A percentile compares a stretch with the other conserved stretches of the same genome.
Evolutionary conservation across 1,140 invertebrate genomes (phyloP).

Genomic region (Acromyrmex echinatior): DNA sequence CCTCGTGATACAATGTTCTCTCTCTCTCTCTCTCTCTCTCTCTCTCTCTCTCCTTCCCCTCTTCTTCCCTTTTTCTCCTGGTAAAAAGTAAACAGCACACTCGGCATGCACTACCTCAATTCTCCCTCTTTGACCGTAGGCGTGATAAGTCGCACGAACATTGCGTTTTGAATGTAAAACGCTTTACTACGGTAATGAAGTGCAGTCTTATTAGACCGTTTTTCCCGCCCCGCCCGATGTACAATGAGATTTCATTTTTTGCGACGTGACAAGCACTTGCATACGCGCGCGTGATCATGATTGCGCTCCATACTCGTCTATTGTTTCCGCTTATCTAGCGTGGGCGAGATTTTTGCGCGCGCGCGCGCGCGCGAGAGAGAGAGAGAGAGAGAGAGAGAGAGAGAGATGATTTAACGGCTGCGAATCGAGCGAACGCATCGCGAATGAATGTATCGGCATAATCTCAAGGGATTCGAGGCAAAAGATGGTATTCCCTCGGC

Average conservation of each 20-base stretch:
- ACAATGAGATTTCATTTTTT: constrained; percentile 44
- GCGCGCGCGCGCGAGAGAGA: no score
- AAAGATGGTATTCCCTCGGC: constrained; percentile 68
- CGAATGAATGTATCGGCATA: constrained; percentile 73
- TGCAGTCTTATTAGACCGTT: constrained; percentile 45
- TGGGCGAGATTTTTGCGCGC: constrained; percentile 20
- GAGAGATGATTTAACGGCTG: constrained; percentile 27
- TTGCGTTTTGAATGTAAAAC: constrained; percentile 54
- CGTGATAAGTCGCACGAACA: constrained; percentile 57
- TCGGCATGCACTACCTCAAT: constrained; percentile 32
- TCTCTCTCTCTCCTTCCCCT: neutral
- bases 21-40: neutral
- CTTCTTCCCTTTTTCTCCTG: neutral
- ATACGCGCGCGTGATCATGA: constrained; percentile 25
- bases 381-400: no score
- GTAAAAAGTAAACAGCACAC: constrained; percentile 57
- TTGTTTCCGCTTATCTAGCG: constrained; percentile 28
- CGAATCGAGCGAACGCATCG: constrained; percentile 8
- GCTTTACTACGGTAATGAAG: constrained; percentile 53
- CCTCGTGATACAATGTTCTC: constrained; percentile 43
- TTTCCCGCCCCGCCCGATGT: neutral
- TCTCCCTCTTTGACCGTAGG: constrained; percentile 43
- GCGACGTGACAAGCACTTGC: constrained; percentile 26
- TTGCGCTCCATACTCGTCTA: constrained; percentile 23
- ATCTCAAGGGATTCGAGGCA: constrained; percentile 69